Evolutionary conservation across 2,113 vertebrate genomes (phyloP), one percentile per base, ranked within the genome.

Genomic region (Amphilophus citrinellus): DNA sequence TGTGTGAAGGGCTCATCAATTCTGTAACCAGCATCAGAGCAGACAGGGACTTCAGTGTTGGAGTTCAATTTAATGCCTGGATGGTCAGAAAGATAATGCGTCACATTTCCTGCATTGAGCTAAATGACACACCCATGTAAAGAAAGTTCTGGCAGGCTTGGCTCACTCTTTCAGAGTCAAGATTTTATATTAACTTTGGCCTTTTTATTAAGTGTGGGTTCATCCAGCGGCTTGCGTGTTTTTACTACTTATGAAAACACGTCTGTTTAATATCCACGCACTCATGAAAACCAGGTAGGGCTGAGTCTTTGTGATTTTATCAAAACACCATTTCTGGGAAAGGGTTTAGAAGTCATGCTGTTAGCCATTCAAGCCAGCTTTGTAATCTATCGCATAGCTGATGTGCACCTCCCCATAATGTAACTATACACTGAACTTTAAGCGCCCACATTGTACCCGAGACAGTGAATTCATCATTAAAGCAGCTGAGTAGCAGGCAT

Each of bases 31-130:
- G 62, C 79, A 81, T 80, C 62, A 44, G 77, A 82, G 61, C 82
- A 37, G 59, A 76, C 76, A 63, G 86, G 17, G 75, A 79, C 82
- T 50, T 39, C 80, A 68, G 63, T 82, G 77, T 82, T 77, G 62
- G 78, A 78, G 77, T 86, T 90, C 61, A 86, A 84, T 90, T 92
- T 87, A 89, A 84, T 77, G 92, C 85, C 73, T 78, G 92, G 75
- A 80, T 79, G 79, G 47, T 71, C 82, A 76, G 18, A 77, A 53
- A 78, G 88, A 90, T 88, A 84, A 84, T 65, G 61, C 32, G 5
- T 83, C 77, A 76, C 63, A 83, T 86, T 84, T 87, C 79, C 76
- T 17, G 24, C 56, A 56, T 75, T 80, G 60, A 59, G 44, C 42
- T 79, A 53, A 85, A 89, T 90, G 66, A 85, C 65, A 68, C 50